Evolutionary conservation across 2,113 vertebrate genomes (phyloP), one percentile per base, ranked within the genome.

Genomic region (Trogon melanurus): DNA sequence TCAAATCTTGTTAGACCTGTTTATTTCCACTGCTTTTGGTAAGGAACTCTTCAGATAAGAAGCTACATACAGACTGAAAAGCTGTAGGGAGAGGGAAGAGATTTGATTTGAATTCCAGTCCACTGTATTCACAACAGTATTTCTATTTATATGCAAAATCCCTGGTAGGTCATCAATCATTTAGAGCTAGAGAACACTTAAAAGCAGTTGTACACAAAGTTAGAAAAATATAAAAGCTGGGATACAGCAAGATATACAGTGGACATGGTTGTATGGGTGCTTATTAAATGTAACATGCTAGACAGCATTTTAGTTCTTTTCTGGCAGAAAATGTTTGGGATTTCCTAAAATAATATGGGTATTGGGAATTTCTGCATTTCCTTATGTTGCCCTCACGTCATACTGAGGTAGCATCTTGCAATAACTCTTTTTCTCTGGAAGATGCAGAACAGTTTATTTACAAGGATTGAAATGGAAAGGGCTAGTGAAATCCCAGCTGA

Each of bases 1-100:
- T 57, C 36, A 53, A 69, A 88, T 92, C 76, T 60, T 81, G 93
- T 80, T 90, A 60, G 65, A 91, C 88, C 90, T 92, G 88, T 96
- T 94, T 94, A 47, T 57, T 90, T 67, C 72, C 29, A 50, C 34
- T 74, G 34, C 6, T 83, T 90, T 70, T 89, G 30, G 51, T 36
- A 36, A 10, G 9, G 64, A 89, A 62, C 56, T 71, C 14, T 83
- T 57, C 44, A 81, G 32, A 56, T 76, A 74, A 88, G 71, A 76
- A 78, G 19, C 23, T 60, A 83, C 34, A 64, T 26, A 51, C 54
- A 84, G 26, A 38, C 76, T 71, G 38, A 85, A 93, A 87, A 84
- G 9, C 76, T 87, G 18, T 48, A 56, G 26, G 27, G 30, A 70
- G 32, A 60, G 13, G 6, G 51, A 73, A 79, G 44, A 79, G 9